phyloP scores from a whole-genome alignment of 1,140 invertebrate species.

The Drosophila tropicalis region DNA sequence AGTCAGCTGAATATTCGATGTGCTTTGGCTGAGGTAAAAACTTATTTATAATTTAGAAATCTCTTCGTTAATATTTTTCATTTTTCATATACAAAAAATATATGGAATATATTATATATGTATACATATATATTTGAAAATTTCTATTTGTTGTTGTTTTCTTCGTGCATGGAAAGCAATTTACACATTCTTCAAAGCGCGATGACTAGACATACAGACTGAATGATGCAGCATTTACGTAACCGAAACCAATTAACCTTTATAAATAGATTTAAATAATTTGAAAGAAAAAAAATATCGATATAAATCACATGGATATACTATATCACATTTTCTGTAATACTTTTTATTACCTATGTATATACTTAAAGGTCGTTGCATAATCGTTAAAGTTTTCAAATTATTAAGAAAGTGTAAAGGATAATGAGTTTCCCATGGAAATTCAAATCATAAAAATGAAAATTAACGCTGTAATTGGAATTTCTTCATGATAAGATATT shows the following conservation, averaged over 20 bases:
- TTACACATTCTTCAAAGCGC: constrained; percentile 47
- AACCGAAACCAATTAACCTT: constrained; percentile 8
- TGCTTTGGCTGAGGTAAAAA: constrained; percentile 68
- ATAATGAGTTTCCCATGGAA: too few species aligned
- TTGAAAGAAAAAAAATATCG: not conserved
- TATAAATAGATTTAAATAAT: not conserved
- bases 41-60: constrained; percentile 79
- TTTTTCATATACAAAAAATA: constrained; percentile 41
- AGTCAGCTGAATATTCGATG: constrained; percentile 10
- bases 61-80: constrained; percentile 42
- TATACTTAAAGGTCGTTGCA: not conserved
- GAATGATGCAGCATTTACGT: not conserved
- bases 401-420: too few species aligned
- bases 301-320: not conserved
- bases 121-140: not conserved
- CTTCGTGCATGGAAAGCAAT: constrained; percentile 62
- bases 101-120: constrained; percentile 34
- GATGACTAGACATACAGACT: constrained; percentile 4
- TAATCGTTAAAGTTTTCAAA: too few species aligned
- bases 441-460: not conserved
- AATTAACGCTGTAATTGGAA: too few species aligned
- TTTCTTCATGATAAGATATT: too few species aligned
- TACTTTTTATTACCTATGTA: not conserved
- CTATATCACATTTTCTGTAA: not conserved
- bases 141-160: constrained; percentile 30